Percentiles rank a stretch among this genome's conserved stretches.
Evolutionary conservation across 1,140 invertebrate genomes (phyloP).

Genomic region (Campoletis sonorensis): DNA sequence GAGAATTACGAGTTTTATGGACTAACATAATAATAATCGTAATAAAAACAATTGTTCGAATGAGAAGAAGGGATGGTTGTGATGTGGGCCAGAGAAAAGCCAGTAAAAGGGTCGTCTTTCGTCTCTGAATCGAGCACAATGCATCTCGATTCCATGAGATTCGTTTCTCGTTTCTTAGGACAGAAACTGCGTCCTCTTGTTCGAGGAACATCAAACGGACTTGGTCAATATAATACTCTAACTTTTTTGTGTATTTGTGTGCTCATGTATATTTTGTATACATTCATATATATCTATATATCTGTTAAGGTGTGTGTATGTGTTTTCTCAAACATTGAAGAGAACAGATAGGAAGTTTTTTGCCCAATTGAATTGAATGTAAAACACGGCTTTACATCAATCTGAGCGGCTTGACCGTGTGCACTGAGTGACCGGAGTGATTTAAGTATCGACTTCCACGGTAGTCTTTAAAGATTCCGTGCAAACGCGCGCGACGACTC

Average conservation of each 20-base stretch:
- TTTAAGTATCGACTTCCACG: constrained; percentile 69
- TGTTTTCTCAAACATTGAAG: constrained; percentile 43
- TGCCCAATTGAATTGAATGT: constrained; percentile 76
- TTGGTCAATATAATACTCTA: neutral
- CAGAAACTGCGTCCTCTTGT: no score
- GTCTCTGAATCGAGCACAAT: no score
- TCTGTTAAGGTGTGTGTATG: neutral
- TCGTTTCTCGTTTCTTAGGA: no score
- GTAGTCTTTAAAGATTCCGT: constrained; percentile 64
- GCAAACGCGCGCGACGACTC: constrained; percentile 46
- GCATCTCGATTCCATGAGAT: no score
- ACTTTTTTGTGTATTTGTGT: no score
- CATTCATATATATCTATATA: no score
- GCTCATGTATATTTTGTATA: neutral
- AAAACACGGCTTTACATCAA: constrained; percentile 77
- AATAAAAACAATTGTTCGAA: no score
- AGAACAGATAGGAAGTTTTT: constrained; percentile 72
- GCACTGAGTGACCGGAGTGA: constrained; percentile 72
- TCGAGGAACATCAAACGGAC: neutral
- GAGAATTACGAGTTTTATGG: no score
- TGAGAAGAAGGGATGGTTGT: no score
- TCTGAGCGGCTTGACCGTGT: constrained; percentile 68
- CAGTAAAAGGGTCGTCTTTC: no score
- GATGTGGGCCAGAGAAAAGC: no score
- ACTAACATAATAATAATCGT: no score